Evolutionary conservation across 2,888 invertebrate species (phyloP).

Genomic region (Synergus itoensis): DNA sequence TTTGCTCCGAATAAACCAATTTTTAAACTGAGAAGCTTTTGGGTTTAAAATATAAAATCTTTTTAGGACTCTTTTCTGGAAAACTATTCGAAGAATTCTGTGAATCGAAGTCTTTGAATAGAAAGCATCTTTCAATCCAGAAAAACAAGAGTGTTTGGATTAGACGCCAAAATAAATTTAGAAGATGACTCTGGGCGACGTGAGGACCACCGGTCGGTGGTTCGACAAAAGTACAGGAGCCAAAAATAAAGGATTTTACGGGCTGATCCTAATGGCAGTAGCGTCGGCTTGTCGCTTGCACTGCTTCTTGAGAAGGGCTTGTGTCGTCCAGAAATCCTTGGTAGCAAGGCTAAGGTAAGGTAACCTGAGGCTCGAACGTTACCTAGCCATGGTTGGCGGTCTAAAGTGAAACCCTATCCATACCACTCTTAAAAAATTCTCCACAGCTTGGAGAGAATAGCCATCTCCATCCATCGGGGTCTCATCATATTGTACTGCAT

Average conservation of each 20-base stretch:
- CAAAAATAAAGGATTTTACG: slow-evolving; percentile 49
- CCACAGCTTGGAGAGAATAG: slow-evolving; percentile 54
- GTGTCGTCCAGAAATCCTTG: slow-evolving; percentile 68
- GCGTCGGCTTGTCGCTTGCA: slow-evolving; percentile 65
- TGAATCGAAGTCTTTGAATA: neutral
- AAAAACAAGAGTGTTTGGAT: neutral
- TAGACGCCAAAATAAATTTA: slow-evolving; percentile 18
- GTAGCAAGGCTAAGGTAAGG: slow-evolving; percentile 69
- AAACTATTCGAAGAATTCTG: neutral
- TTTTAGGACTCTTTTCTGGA: too few species aligned
- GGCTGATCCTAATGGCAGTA: slow-evolving; percentile 69
- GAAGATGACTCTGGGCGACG: neutral
- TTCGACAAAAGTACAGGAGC: slow-evolving; percentile 33
- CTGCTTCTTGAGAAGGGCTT: slow-evolving; percentile 62
- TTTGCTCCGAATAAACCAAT: neutral
- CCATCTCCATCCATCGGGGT: slow-evolving; percentile 50
- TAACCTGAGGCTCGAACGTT: slow-evolving; percentile 71
- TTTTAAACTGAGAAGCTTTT: too few species aligned
- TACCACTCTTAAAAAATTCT: slow-evolving; percentile 64
- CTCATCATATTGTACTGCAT: slow-evolving; percentile 58
- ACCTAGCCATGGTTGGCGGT: slow-evolving; percentile 64
- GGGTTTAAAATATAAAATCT: too few species aligned
- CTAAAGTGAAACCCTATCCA: slow-evolving; percentile 71
- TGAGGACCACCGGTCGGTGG: slow-evolving; percentile 19
- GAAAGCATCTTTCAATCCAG: neutral